phyloP scores from a whole-genome alignment of 35 echinoderm and acorn worm species.

The Eucidaris tribuloides region DNA sequence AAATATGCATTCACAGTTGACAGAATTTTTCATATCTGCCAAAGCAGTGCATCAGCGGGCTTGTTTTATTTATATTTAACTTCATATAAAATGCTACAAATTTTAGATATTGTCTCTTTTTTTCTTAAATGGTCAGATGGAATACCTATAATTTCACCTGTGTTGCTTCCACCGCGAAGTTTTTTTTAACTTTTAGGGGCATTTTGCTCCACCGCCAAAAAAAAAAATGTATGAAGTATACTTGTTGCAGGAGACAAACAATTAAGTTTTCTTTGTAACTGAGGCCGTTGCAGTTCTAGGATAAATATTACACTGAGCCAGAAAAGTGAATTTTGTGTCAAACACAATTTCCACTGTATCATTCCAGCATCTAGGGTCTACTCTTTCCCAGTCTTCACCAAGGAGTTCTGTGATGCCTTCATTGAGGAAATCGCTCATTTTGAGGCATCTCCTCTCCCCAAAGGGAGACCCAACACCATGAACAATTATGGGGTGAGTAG shows the following conservation, averaged over 20 bases:
- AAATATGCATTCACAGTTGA: no score
- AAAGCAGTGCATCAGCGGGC: no score
- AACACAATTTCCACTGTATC: not conserved
- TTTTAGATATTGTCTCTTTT: no score
- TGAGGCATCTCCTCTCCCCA: slow-evolving; percentile 83
- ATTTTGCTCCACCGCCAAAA: not conserved
- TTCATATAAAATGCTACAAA: no score
- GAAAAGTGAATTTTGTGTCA: not conserved
- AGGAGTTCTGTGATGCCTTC: slow-evolving; percentile 74
- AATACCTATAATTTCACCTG: no score
- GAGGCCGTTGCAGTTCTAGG: not conserved
- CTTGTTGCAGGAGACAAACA: not conserved
- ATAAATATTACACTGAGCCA: not conserved
- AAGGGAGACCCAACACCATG: slow-evolving; percentile 98
- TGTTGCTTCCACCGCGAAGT: no score
- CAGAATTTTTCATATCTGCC: no score
- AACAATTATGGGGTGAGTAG: slow-evolving; percentile 99
- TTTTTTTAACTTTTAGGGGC: no score
- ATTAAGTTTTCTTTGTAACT: not conserved
- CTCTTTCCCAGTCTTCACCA: slow-evolving; percentile 90
- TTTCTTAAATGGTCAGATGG: no score
- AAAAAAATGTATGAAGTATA: not conserved
- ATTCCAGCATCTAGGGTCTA: slow-evolving; percentile 55
- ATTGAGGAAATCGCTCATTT: slow-evolving; percentile 90
- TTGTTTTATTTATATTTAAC: no score